Conservation (phyloP, 2,113 vertebrate genomes). For the Reinhardtius hippoglossoides region DNA sequence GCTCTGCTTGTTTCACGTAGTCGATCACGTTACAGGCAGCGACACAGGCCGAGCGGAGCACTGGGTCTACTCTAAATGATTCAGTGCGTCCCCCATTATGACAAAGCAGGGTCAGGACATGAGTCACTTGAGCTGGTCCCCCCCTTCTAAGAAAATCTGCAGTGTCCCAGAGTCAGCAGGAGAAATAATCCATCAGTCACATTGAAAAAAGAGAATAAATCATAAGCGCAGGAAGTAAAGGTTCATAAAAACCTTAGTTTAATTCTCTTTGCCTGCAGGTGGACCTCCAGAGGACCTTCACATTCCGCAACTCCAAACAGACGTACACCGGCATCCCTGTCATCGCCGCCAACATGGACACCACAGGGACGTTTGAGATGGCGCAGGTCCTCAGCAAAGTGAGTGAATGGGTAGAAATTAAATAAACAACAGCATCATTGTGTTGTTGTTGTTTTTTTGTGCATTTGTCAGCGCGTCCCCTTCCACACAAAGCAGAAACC, state of each 20-base stretch:
- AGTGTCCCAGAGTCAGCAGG: not conserved
- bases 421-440: not conserved
- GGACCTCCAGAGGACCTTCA: conserved; percentile 92
- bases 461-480: too few species aligned
- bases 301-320: conserved; percentile 98
- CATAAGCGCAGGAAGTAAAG: not conserved
- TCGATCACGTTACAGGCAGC: conserved; percentile 46
- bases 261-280: conserved; percentile 80
- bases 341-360: conserved; percentile 99
- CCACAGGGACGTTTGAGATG: conserved; percentile 98
- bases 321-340: conserved; percentile 96
- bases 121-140: too few species aligned
- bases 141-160: conserved; percentile 5
- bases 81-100: not conserved
- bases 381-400: conserved; percentile 94
- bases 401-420: conserved; percentile 39
- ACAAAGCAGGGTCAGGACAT: not conserved
- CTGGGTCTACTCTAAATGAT: not conserved
- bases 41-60: not conserved
- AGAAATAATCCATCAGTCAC: not conserved
- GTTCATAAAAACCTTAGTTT: not conserved
- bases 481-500: not conserved
- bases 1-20: conserved; percentile 3
- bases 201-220: not conserved
- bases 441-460: not conserved